Evolutionary conservation across 2,888 invertebrate species (phyloP).

Genomic region (Lamellibrachia satsuma): DNA sequence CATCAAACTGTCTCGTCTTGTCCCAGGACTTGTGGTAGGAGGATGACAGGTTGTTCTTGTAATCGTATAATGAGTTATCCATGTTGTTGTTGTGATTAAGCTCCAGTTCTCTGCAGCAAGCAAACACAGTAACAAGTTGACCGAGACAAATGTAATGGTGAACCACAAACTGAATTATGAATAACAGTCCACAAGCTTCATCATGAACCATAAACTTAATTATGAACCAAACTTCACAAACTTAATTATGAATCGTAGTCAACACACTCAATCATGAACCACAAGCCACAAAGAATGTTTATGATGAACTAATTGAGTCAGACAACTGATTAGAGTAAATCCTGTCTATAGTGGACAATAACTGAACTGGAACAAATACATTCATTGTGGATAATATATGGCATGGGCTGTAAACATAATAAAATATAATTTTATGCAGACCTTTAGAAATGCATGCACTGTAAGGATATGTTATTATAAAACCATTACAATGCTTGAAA

Average conservation of each 20-base stretch:
- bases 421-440: neutral
- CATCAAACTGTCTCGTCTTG: neutral
- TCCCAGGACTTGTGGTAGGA: neutral
- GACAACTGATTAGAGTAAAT: neutral
- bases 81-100: conserved; percentile 9
- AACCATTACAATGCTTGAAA: neutral
- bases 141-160: neutral
- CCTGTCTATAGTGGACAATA: neutral
- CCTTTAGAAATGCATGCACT: neutral
- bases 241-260: neutral
- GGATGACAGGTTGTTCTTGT: conserved; percentile 5
- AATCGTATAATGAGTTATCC: conserved; percentile 4
- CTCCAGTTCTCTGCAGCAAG: conserved; percentile 11
- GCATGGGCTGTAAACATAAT: neutral
- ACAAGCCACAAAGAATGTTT: neutral
- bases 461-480: neutral
- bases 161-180: neutral
- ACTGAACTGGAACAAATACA: neutral
- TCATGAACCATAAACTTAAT: neutral
- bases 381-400: neutral
- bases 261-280: neutral
- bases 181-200: neutral
- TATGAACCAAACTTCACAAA: neutral
- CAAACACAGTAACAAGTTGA: neutral
- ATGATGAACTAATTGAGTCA: neutral